Conservation (phyloP, 1,140 invertebrate species). For the Meloidogyne hapla region DNA sequence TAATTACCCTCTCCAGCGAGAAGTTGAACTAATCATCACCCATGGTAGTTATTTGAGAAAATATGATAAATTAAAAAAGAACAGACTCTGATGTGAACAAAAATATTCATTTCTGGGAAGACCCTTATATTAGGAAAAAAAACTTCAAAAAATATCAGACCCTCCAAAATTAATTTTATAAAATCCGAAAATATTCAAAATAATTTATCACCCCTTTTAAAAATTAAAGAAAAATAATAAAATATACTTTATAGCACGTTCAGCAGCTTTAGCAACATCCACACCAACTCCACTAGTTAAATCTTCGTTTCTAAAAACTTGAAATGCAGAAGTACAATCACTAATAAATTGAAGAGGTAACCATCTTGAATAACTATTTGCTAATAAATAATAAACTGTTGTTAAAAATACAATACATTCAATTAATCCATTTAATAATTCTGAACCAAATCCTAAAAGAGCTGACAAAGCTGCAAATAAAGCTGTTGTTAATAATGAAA, state of each 20-base stretch:
- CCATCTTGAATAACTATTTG: conserved; percentile 74
- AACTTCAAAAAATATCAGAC: not conserved
- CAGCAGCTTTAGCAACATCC: conserved; percentile 53
- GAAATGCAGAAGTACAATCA: conserved; percentile 36
- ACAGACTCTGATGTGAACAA: no score
- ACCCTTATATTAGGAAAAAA: no score
- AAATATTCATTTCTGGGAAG: no score
- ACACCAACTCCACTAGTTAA: not conserved
- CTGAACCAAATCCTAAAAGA: conserved; percentile 84
- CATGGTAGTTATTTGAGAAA: no score
- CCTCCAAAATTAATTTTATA: conserved; percentile 1
- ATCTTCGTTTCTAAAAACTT: conserved; percentile 8
- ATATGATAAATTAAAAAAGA: no score
- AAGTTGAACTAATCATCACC: no score
- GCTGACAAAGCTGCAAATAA: conserved; percentile 82
- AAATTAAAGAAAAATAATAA: not conserved
- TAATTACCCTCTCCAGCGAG: no score
- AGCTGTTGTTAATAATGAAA: conserved; percentile 82
- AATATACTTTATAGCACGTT: conserved; percentile 54
- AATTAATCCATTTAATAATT: conserved; percentile 86
- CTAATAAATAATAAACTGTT: conserved; percentile 88
- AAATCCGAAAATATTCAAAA: conserved; percentile 25
- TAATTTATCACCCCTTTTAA: no score
- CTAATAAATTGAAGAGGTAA: conserved; percentile 54
- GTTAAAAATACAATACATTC: conserved; percentile 91